Base-by-base conservation (phyloP, 2,113 vertebrate genomes). In the Oreochromis aureus region DNA sequence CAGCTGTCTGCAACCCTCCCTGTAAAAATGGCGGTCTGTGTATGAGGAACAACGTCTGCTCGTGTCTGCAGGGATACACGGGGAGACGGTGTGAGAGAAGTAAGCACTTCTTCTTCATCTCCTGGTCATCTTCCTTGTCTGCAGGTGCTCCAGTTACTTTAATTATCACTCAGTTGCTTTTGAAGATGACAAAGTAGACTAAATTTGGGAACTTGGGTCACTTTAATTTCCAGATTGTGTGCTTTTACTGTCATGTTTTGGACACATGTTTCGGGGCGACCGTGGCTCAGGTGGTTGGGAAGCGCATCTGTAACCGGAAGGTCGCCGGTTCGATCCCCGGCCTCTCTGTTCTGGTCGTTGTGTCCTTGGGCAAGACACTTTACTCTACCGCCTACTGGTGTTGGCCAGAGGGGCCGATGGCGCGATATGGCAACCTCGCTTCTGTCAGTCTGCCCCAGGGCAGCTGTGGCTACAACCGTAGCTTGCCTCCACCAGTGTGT, bases 11-110 rank as follows among this genome's bases (percentile, higher is more conserved):
- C 94, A 96, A 87, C 22, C 97, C 97, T 0, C 92, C 97, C 86
- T 97, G 97, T 93, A 95, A 97, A 93, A 98, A 97, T 2, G 96
- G 96, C 6, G 97, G 97, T 7, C 30, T 91, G 54, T 97, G 97
- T 15, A 93, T 96, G 66, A 89, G 86, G 61, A 97, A 96, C 92
- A 96, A 95, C 53, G 12, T 13, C 11, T 98, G 97, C 88, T 95
- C 92, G 0, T 97, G 97, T 90, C 94, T 94, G 69, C 85, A 93
- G 24, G 97, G 97, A 53, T 97, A 97, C 93, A 96, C 94, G 0
- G 97, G 97, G 18, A 85, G 79, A 3, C 94, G 93, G 87, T 97
- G 97, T 59, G 96, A 97, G 90, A 96, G 90, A 93, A 97, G 97
- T 97, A 86, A 92, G 96, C 90, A 3, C 18, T 80, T n/a, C 39